phyloP scores from a whole-genome alignment of 2,888 invertebrate genomes.

The Poecilobothrus nobilitatus region DNA sequence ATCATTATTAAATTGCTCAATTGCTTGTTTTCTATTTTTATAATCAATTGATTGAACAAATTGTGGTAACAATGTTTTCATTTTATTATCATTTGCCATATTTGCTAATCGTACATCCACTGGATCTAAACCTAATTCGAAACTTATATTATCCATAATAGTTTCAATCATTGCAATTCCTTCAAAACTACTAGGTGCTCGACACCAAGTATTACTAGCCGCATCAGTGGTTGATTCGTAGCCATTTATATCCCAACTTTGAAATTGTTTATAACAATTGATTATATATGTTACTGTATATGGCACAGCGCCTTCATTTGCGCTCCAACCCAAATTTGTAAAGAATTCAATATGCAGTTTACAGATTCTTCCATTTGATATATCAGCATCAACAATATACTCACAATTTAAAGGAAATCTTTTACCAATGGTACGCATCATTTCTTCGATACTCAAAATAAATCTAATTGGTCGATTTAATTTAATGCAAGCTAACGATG shows the following conservation, averaged over 20 bases:
- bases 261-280: slow-evolving; percentile 52
- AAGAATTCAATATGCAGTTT: slow-evolving; percentile 15
- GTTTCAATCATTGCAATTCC: slow-evolving; percentile 49
- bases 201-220: slow-evolving; percentile 55
- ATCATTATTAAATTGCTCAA: slow-evolving; percentile 51
- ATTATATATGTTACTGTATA: slow-evolving; percentile 36
- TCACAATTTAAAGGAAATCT: slow-evolving; percentile 49
- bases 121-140: slow-evolving; percentile 46
- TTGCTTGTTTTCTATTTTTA: slow-evolving; percentile 45
- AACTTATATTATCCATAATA: slow-evolving; percentile 56
- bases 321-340: slow-evolving; percentile 44
- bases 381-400: slow-evolving; percentile 54
- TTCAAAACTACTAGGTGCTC: slow-evolving; percentile 52
- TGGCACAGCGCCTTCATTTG: slow-evolving; percentile 43
- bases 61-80: slow-evolving; percentile 44
- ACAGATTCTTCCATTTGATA: slow-evolving; percentile 52
- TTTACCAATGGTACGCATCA: slow-evolving; percentile 58
- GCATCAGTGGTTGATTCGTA: slow-evolving; percentile 54
- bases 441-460: slow-evolving; percentile 55
- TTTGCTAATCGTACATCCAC: slow-evolving; percentile 48
- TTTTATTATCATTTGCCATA: slow-evolving; percentile 31
- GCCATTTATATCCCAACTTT: slow-evolving; percentile 58
- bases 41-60: slow-evolving; percentile 47
- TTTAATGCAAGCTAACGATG: slow-evolving; percentile 62
- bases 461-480: slow-evolving; percentile 56